Conservation (phyloP, 2,888 invertebrate genomes). For the Julus scandinavius region DNA sequence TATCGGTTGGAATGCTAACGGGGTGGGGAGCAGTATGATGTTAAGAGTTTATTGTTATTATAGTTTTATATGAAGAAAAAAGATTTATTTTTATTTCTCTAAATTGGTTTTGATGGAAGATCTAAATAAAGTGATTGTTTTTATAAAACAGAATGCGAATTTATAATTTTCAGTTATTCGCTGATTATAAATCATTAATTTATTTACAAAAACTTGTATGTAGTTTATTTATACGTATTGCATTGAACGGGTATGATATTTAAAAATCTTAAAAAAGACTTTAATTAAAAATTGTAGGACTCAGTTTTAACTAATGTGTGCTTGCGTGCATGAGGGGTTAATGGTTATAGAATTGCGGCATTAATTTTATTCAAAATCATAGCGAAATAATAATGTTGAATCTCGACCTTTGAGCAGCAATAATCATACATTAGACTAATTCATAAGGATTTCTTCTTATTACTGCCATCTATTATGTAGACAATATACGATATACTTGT, state of each 20-base stretch:
- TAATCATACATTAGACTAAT: slow-evolving; percentile 29
- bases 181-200: background rate
- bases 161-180: background rate
- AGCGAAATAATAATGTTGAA: background rate
- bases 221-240: background rate
- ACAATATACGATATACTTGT: slow-evolving; percentile 15
- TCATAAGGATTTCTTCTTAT: slow-evolving; percentile 27
- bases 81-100: background rate
- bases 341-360: background rate
- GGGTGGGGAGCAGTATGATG: background rate
- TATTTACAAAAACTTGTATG: background rate
- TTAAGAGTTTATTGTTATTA: slow-evolving; percentile 10
- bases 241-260: slow-evolving; percentile 26
- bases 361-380: slow-evolving; percentile 25
- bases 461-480: slow-evolving; percentile 22
- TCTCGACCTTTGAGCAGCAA: slow-evolving; percentile 40
- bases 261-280: background rate
- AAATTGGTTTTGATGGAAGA: background rate
- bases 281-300: background rate
- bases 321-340: background rate
- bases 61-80: slow-evolving; percentile 13
- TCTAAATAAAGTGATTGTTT: background rate
- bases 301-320: slow-evolving; percentile 21
- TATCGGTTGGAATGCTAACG: background rate
- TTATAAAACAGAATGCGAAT: slow-evolving; percentile 22